Conservation (phyloP, 2,797 vertebrate species). For the Monodelphis domestica region DNA sequence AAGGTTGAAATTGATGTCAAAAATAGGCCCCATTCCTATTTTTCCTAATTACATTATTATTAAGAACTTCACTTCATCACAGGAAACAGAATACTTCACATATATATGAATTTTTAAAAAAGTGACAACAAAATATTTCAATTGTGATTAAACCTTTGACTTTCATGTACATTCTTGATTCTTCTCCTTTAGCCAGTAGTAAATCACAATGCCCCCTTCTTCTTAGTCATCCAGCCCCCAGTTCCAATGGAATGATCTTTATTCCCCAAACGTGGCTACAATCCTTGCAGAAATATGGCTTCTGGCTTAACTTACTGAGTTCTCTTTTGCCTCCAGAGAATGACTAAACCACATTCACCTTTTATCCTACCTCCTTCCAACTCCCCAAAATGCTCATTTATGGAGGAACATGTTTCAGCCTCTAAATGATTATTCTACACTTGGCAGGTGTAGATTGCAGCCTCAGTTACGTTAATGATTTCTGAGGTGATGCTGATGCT, state of each 20-base stretch:
- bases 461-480: conserved; percentile 88
- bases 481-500: conserved; percentile 88
- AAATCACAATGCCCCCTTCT: background rate
- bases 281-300: conserved; percentile 55
- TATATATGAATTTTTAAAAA: background rate
- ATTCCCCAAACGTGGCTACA: conserved; percentile 37
- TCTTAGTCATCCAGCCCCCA: background rate
- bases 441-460: conserved; percentile 89
- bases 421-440: conserved; percentile 82
- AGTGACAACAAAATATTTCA: background rate
- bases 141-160: conserved; percentile 45
- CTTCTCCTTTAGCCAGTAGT: conserved; percentile 49
- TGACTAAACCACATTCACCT: conserved; percentile 38
- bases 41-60: background rate
- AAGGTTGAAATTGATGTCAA: background rate
- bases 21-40: background rate
- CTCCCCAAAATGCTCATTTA: conserved; percentile 81
- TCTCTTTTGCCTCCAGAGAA: conserved; percentile 69
- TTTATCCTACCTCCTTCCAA: conserved; percentile 6
- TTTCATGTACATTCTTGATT: background rate
- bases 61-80: background rate
- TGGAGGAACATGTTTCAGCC: conserved; percentile 77
- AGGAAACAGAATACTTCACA: background rate
- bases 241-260: conserved; percentile 3
- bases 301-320: conserved; percentile 65